Base-by-base conservation (phyloP, 2,888 invertebrate species). In the Caenorhabditis becei region DNA sequence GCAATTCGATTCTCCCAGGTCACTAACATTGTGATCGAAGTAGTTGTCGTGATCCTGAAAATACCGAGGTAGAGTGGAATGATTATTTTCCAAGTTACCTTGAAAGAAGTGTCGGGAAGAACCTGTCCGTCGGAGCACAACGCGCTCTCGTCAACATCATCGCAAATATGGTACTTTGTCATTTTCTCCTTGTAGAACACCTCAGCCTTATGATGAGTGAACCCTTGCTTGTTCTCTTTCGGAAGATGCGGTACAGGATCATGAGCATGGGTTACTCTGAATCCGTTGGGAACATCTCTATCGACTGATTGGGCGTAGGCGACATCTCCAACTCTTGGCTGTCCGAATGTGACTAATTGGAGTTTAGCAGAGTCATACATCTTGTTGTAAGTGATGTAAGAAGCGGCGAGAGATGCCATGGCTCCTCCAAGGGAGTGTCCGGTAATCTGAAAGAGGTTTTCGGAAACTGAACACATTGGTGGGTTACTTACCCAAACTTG, bases 371-470 rank as follows among this genome's bases (percentile, higher is more conserved):
- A 4, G 2, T 63, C 14, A 5, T 51, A 44, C 14, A 75, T 66
- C 2, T 54, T 49, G 44, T 61, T 59, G 67, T 77, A 41, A 16
- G 65, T 28, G 23, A 87, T 41, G 58, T 75, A 80, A 7, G 74
- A 66, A 20, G 85, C 84, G 14, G 82, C 78, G 11, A 87, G 69
- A 2, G 86, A 80, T 16, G 87, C 87, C 63, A 87, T 54, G 16
- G 87, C 82, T 16, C 86, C 87, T 26, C 87, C 83, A 11, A 87
- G 77, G 10, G 81, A 83, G 47, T 84, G 86, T 5, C 84, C 84
- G 28, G 59, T 59, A 23, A 67, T 54, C 67, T 75, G 54, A 28
- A n/a, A n/a, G n/a, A n/a, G n/a, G n/a, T n/a, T n/a, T n/a, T n/a
- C n/a, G n/a, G n/a, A n/a, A n/a, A n/a, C n/a, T n/a, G n/a, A n/a